Evolutionary conservation across 2,113 vertebrate species (phyloP), one percentile per base, ranked within the genome.

Genomic region (Perca flavescens): DNA sequence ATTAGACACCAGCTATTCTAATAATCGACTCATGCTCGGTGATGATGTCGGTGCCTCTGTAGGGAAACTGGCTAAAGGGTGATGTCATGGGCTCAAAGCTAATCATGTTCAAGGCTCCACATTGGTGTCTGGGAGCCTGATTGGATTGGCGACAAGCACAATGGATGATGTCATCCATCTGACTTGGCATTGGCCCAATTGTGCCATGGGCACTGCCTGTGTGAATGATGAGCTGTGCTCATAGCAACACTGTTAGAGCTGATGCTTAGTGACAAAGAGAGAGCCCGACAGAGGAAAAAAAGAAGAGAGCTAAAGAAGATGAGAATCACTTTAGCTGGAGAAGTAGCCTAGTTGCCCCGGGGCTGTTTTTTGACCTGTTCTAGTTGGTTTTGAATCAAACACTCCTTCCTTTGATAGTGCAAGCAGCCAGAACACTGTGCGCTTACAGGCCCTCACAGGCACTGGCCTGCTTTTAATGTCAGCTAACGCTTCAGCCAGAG

Each of bases 151-250:
- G 52, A 84, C 74, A 58, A 77, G 67, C 83, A 87, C 82, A 69
- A 70, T 67, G 80, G 81, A 89, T 93, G 91, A 94, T 91, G 90
- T 94, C 92, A 94, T 82, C 82, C 84, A 77, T 88, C 87, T 86
- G 83, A 81, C 74, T 83, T 93, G 92, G 90, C 86, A 28, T 54
- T 75, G 68, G 66, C 86, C 90, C 87, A 89, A 16, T 87, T 88
- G 73, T 90, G 91, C 90, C 88, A 83, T 46, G 25, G 88, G 74
- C 60, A 47, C 63, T 64, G 86, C 76, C 65, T 50, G 60, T 50
- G 40, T 85, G 78, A 92, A 73, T 83, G 82, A 89, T 86, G 77
- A 89, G 61, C 78, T 77, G 87, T n/a, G 73, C 87, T 89, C 87
- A 88, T 86, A 80, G 91, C 74, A 82, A 62, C 79, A 34, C 61